Conservation (phyloP, 2,888 invertebrate genomes). For the Tetranychus truncatus region DNA sequence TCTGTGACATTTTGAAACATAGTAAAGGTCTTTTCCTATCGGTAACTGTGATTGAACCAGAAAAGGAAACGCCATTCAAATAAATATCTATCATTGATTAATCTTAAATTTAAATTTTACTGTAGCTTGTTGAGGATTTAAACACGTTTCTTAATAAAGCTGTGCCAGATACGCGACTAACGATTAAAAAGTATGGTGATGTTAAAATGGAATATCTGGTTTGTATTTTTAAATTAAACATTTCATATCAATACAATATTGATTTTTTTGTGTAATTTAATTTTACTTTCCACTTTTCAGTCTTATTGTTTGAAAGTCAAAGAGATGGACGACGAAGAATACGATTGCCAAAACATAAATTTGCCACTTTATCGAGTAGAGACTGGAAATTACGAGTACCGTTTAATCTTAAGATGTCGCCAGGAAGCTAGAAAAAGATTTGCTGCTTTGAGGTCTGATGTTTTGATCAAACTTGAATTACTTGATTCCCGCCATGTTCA, state of each 20-base stretch:
- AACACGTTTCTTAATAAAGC: slow-evolving; percentile 93
- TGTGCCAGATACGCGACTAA: slow-evolving; percentile 90
- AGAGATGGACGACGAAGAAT: slow-evolving; percentile 89
- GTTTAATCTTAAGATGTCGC: slow-evolving; percentile 76
- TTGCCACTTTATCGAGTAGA: slow-evolving; percentile 91
- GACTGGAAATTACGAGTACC: slow-evolving; percentile 97
- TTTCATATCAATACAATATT: neutral
- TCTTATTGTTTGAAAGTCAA: slow-evolving; percentile 98
- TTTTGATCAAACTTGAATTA: slow-evolving; percentile 86
- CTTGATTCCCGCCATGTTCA: slow-evolving; percentile 93
- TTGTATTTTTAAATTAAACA: slow-evolving; percentile 24
- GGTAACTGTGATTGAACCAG: no score
- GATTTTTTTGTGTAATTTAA: neutral
- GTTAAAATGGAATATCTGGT: slow-evolving; percentile 91
- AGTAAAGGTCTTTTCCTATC: no score
- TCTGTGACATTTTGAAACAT: no score
- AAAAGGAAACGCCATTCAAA: no score
- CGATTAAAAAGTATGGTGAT: slow-evolving; percentile 93
- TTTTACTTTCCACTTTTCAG: slow-evolving; percentile 25
- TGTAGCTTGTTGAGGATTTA: slow-evolving; percentile 47
- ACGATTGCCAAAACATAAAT: slow-evolving; percentile 48
- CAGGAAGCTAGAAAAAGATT: slow-evolving; percentile 70
- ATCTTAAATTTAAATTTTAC: neutral
- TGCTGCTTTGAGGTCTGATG: slow-evolving; percentile 52
- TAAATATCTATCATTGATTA: neutral